Conservation (phyloP, 2,113 vertebrate genomes). For the Promerops cafer region DNA sequence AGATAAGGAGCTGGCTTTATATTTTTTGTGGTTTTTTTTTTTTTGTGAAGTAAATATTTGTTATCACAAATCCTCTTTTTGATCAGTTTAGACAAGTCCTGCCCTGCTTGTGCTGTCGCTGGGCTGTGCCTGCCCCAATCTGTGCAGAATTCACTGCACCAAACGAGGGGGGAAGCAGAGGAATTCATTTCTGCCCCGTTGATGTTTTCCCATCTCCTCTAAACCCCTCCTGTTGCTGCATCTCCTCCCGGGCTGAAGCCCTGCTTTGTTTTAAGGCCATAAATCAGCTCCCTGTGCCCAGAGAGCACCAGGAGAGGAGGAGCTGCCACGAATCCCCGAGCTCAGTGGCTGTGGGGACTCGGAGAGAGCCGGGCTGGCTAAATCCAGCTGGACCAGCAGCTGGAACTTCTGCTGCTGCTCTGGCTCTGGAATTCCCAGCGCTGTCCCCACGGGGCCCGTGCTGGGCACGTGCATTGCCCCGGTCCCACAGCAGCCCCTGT, state of each 20-base stretch:
- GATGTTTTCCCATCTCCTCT: not conserved
- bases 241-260: rapidly evolving
- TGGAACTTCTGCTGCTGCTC: not conserved
- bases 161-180: not conserved
- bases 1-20: not conserved
- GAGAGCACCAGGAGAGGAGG: not conserved
- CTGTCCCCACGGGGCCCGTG: not conserved
- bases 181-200: not conserved
- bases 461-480: not conserved
- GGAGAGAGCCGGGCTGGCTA: not conserved
- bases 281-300: not conserved
- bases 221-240: rapidly evolving
- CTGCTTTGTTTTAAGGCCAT: not conserved
- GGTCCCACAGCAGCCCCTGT: not conserved
- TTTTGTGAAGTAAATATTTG: not conserved
- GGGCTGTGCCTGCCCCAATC: not conserved
- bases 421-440: not conserved
- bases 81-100: not conserved
- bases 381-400: not conserved
- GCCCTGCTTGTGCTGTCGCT: not conserved
- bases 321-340: rapidly evolving
- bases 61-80: not conserved
- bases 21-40: not conserved
- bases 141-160: not conserved
- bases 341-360: not conserved